Conservation (phyloP, 2,797 vertebrate species). For the Hoplostethus atlanticus region DNA sequence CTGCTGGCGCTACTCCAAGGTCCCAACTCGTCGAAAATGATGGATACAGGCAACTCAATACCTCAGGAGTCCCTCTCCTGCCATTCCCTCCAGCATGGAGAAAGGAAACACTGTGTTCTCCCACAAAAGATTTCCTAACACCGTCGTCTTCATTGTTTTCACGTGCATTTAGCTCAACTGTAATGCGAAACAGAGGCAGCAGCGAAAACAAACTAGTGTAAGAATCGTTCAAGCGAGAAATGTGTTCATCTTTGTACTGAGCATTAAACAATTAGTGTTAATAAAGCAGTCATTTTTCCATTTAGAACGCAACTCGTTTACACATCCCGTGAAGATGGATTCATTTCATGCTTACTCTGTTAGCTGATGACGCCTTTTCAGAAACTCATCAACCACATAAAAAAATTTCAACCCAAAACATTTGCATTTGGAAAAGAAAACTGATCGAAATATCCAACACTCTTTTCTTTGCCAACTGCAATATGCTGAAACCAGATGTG, state of each 20-base stretch:
- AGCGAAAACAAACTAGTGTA: neutral
- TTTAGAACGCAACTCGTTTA: constrained; percentile 12
- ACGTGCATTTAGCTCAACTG: constrained; percentile 43
- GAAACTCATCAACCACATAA: constrained; percentile 35
- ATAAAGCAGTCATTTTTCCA: constrained; percentile 14
- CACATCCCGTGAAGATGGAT: constrained; percentile 28
- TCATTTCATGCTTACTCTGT: neutral
- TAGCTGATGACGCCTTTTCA: constrained; percentile 21
- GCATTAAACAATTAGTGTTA: neutral
- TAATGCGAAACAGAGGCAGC: constrained; percentile 50
- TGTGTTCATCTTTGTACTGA: constrained; percentile 27
- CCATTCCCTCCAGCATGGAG: constrained; percentile 80
- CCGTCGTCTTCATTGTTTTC: constrained; percentile 44
- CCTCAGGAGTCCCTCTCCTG: constrained; percentile 85
- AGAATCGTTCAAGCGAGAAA: neutral
- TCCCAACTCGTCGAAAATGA: constrained; percentile 87
- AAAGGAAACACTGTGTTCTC: constrained; percentile 63
- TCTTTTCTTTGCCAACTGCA: constrained; percentile 75
- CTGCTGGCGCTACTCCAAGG: constrained; percentile 85
- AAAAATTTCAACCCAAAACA: constrained; percentile 38
- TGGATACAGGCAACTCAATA: constrained; percentile 92
- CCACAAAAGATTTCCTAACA: constrained; percentile 76
- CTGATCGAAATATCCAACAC: constrained; percentile 59
- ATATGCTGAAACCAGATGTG: constrained; percentile 79
- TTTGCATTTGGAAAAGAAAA: constrained; percentile 40